Evolutionary conservation across 2,888 invertebrate species (phyloP).

Genomic region (Dynastes maya): DNA sequence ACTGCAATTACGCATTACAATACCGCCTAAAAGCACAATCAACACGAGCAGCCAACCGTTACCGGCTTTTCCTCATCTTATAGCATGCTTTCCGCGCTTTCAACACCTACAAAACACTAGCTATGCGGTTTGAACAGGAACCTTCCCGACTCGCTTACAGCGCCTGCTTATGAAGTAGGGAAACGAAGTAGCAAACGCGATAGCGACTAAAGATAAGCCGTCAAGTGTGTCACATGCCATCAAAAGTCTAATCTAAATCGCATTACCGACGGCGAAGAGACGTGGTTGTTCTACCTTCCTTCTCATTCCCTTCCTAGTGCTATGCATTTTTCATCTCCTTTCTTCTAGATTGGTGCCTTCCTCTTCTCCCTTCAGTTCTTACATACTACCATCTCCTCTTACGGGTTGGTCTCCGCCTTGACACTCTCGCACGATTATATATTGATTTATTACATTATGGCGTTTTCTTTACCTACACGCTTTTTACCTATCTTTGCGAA

Average conservation of each 20-base stretch:
- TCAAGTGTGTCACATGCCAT: constrained; percentile 67
- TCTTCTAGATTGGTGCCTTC: constrained; percentile 54
- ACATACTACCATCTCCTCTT: background rate
- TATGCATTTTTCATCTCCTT: constrained; percentile 49
- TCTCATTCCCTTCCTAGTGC: constrained; percentile 24
- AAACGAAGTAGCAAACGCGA: constrained; percentile 61
- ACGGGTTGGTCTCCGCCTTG: constrained; percentile 53
- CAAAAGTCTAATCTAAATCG: constrained; percentile 68
- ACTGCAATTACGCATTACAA: too few species aligned
- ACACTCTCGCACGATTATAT: constrained; percentile 63
- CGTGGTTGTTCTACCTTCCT: constrained; percentile 31
- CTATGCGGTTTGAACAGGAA: background rate
- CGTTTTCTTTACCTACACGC: constrained; percentile 46
- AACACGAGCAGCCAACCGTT: constrained; percentile 19
- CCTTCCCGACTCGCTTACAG: constrained; percentile 5
- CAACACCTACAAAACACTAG: constrained; percentile 13
- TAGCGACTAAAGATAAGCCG: constrained; percentile 64
- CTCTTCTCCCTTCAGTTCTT: constrained; percentile 49
- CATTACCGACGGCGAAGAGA: constrained; percentile 61
- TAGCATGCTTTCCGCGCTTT: background rate
- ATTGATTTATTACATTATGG: constrained; percentile 65
- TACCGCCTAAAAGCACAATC: constrained; percentile 22
- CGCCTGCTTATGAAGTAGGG: constrained; percentile 30
- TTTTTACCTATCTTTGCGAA: constrained; percentile 9
- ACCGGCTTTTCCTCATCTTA: background rate